Evolutionary conservation across 2,113 vertebrate species (phyloP), one percentile per base, ranked within the genome.

Genomic region (Otus sunia): DNA sequence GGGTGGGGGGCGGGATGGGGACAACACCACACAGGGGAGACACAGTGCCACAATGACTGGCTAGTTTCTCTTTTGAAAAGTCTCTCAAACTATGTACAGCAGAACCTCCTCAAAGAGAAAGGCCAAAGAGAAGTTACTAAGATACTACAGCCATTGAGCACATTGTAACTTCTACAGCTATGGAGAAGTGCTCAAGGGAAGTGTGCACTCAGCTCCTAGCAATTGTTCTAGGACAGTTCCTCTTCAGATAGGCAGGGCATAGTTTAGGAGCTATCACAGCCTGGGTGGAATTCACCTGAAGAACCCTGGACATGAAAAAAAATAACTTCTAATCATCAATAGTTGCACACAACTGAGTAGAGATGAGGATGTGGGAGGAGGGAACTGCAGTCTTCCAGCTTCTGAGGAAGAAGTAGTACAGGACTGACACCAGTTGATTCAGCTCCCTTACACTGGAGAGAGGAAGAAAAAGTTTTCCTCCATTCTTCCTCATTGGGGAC

Each of bases 261-360:
- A 52, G 20, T 66, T 76, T 63, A 91, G 94, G 77, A 95, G 69
- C 89, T 67, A 87, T 78, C 77, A 78, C 62, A 91, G 93, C 50
- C 62, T 39, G 81, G 11, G 49, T 93, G 97, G 97, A 97, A 97
- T 97, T 96, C 89, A 97, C 96, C 96, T 95, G 96, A 96, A 94
- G 81, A 96, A 79, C 89, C 87, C 63, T 93, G 50, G 41, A 88
- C 37, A 29, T 32, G 26, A 86, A 56, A 58, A 55, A 73, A 83
- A 75, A 60, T 74, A 90, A 47, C 52, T 87, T 83, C 55, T 76
- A 91, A 94, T 88, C 66, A 94, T 92, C 80, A 96, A 94, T 90
- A 94, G 74, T 7, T 52, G n/a, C 74, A 83, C 4, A 20, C 12
- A 63, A 93, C 50, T 77, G 37, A 91, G 58, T 27, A 86, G 69